These are phyloP conservation scores for Thalassarche chlororhynchos DNA, from an alignment of 2,113 vertebrate genomes.

Conservation along the genomic window DNA sequence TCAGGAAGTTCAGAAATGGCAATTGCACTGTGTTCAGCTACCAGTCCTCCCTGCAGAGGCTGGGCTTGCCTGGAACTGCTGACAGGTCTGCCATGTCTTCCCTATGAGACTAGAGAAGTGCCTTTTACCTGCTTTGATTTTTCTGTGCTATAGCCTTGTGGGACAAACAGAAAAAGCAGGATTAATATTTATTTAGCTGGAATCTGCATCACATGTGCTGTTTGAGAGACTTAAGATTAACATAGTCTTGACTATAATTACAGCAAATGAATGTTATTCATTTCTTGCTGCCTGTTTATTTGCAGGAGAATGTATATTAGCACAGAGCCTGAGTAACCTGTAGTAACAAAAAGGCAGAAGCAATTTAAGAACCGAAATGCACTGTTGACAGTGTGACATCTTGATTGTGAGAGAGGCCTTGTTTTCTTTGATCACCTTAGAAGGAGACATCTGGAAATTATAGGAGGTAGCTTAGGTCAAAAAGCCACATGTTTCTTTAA, in stretches of 20 bases:
- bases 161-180: not conserved
- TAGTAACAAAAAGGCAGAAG: slow-evolving; percentile 23
- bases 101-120: not conserved
- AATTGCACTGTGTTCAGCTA: not conserved
- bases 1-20: not conserved
- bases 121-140: not conserved
- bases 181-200: slow-evolving; percentile 50
- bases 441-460: slow-evolving; percentile 68
- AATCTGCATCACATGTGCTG: slow-evolving; percentile 25
- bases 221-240: slow-evolving; percentile 36
- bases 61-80: not conserved
- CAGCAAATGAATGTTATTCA: not conserved
- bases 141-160: not conserved
- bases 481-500: slow-evolving; percentile 68
- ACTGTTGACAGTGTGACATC: slow-evolving; percentile 31
- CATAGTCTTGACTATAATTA: not conserved
- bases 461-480: slow-evolving; percentile 67
- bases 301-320: not conserved
- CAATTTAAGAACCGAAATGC: slow-evolving; percentile 4
- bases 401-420: slow-evolving; percentile 63
- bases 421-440: slow-evolving; percentile 61
- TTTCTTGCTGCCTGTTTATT: slow-evolving; percentile 1
- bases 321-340: not conserved
- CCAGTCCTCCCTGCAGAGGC: not conserved
- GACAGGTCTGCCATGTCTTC: not conserved